Base-by-base conservation (phyloP, 37 sponge, comb jelly and placozoan species). In the Theonella swinhoei region DNA sequence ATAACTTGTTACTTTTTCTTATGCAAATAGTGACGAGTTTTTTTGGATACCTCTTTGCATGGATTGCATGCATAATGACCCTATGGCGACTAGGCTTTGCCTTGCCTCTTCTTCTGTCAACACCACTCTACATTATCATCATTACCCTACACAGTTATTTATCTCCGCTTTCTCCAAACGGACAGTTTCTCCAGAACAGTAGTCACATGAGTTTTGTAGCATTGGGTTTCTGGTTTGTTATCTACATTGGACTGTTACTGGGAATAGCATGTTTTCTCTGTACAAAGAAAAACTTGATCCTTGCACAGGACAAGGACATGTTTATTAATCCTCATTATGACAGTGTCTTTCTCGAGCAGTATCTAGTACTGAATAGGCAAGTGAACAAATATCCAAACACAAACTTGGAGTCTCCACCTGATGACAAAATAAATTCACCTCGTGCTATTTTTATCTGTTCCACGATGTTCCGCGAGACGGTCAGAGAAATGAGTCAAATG, bases 391-490 rank as follows among this genome's bases (percentile, higher is more conserved):
- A 25, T 28, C 8, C 31, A n/a, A 63, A 34, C 40, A n/a, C 20
- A 9, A 3, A 75, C 20, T 64, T 41, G n/a, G 35, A 36, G 25
- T 24, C n/a, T 2, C 7, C 54, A 47, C 14, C 14, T 14, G 54
- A 47, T 47, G 33, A 61, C 11, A 11, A 58, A 36, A 26, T 60
- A 9, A 14, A 34, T 42, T 29, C 23, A 22, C 70, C 74, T 39
- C 30, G 87, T 0, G 64, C 72, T 23, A 88, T 95, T 8, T 95
- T 92, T 70, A 84, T 95, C 31, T 95, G 96, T 47, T 89, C 96
- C 29, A 95, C 96, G 22, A 95, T 95, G 96, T 95, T 89, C 77
- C 83, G 85, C 1, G 96, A 95, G 42, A 75, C 73, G 19, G 84
- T 63, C 26, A 32, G 66, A 20, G 95, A 95, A 66, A 91, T 91